Conservation (phyloP, 2,113 vertebrate species). For the Muntiacus reevesi region DNA sequence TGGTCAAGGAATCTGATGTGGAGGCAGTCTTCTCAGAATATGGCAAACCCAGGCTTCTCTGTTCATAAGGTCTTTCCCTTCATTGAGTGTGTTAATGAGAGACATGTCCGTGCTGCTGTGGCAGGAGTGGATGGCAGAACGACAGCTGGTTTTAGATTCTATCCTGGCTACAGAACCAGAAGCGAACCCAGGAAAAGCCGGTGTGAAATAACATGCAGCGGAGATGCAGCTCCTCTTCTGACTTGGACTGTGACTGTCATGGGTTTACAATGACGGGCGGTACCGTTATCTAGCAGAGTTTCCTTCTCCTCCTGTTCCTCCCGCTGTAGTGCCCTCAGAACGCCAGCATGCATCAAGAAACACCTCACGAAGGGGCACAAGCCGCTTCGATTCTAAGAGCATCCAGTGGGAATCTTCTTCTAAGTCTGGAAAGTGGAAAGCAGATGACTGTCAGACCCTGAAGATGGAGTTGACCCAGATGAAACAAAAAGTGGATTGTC, state of each 20-base stretch:
- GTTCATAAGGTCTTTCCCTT: conserved; percentile 94
- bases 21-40: conserved; percentile 92
- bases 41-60: conserved; percentile 92
- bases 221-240: background rate
- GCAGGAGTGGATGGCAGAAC: conserved; percentile 88
- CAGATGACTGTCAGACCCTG: conserved; percentile 89
- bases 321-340: conserved; percentile 89
- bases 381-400: conserved; percentile 89
- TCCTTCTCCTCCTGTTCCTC: conserved; percentile 85
- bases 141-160: conserved; percentile 81
- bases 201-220: background rate
- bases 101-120: conserved; percentile 86
- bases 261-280: conserved; percentile 73
- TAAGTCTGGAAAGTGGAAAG: conserved; percentile 84
- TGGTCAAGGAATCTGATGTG: conserved; percentile 91
- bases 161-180: too few relatives aligned
- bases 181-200: background rate
- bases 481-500: conserved; percentile 92
- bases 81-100: conserved; percentile 89
- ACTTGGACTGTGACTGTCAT: background rate
- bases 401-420: conserved; percentile 86
- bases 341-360: conserved; percentile 88
- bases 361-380: conserved; percentile 86
- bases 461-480: conserved; percentile 92
- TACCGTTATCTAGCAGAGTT: conserved; percentile 88